phyloP scores from a whole-genome alignment of 2,797 vertebrate species.

The Gadopsis bispinosus region DNA sequence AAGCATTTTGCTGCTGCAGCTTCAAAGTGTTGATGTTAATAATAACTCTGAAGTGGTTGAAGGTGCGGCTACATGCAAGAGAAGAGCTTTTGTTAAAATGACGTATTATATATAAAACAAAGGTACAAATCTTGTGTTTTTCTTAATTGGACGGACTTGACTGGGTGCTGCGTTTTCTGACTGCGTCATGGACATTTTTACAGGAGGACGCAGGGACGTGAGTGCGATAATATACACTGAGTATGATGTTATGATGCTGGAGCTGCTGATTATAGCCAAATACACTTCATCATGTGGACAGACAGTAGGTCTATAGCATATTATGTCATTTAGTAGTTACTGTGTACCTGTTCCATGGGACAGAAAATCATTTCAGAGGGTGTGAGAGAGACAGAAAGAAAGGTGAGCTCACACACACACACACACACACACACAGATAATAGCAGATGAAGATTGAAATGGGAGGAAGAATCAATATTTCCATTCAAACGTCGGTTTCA shows the following conservation, averaged over 20 bases:
- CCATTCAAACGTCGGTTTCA: conserved; percentile 75
- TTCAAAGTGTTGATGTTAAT: conserved; percentile 38
- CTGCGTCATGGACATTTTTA: background rate
- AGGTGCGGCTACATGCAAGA: background rate
- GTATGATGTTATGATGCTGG: too few species aligned
- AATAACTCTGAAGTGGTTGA: conserved; percentile 11
- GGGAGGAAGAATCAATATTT: conserved; percentile 78
- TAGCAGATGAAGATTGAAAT: conserved; percentile 72
- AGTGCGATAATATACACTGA: background rate
- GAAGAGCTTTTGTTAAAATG: background rate
- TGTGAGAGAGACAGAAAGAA: conserved; percentile 17
- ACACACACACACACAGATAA: conserved; percentile 42
- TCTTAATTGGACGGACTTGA: background rate
- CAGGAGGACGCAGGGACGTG: background rate
- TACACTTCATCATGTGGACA: background rate
- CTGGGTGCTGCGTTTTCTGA: background rate
- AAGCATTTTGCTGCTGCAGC: conserved; percentile 14
- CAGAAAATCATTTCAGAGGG: conserved; percentile 55
- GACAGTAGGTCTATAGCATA: background rate
- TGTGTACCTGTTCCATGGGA: conserved; percentile 38
- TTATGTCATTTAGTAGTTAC: conserved; percentile 27
- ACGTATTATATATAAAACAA: background rate
- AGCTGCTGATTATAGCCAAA: background rate
- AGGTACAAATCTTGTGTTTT: background rate
- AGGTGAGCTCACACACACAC: conserved; percentile 37